Base-by-base conservation (phyloP, 1,140 invertebrate genomes). In the Brachionus rotundiformis region DNA sequence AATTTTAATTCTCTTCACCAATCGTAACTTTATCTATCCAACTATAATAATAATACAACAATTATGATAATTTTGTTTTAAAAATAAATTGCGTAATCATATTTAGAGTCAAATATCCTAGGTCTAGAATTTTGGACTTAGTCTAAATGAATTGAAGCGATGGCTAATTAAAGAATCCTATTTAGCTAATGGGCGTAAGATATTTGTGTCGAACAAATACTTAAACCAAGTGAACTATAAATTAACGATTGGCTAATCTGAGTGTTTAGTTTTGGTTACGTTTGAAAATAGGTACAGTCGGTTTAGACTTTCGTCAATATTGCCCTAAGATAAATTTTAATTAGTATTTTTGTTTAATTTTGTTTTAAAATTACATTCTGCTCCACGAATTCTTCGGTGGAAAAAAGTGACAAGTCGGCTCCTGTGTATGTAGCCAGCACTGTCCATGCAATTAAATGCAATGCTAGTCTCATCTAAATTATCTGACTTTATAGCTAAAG, bases 261-360 rank as follows among this genome's bases (percentile, higher is more conserved):
- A 54, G 19, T 54, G 23, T n/a, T 19, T 54, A 36, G n/a, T 36
- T 33, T 33, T n/a, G 16, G 16, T 68, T 68, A 68, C 63, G 29
- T 68, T 16, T 68, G 63, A 68, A 19, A 68, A 68, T 19, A 68
- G 63, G 31, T 68, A 39, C 16, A 68, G 31, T 68, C 63, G 13
- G 31, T 68, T 25, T 1, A 61, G 27, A 5, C 23, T 11, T 2
- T 61, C 63, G 11, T 33, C 61, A 27, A 36, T 36, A 16, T 68
- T 31, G 31, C 7, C 16, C 63, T 36, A 41, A 73, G 10, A 11
- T 0, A 27, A 41, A 47, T 44, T 3, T 8, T 29, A 27, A 73
- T 39, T 44, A 25, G 11, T 27, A 27, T n/a, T 7, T 16, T 16
- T 33, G n/a, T 11, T 71, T n/a, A 71, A 6, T n/a, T 16, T 36